Conservation (phyloP, 2,888 invertebrate species). For the Coenonympha glycerion region DNA sequence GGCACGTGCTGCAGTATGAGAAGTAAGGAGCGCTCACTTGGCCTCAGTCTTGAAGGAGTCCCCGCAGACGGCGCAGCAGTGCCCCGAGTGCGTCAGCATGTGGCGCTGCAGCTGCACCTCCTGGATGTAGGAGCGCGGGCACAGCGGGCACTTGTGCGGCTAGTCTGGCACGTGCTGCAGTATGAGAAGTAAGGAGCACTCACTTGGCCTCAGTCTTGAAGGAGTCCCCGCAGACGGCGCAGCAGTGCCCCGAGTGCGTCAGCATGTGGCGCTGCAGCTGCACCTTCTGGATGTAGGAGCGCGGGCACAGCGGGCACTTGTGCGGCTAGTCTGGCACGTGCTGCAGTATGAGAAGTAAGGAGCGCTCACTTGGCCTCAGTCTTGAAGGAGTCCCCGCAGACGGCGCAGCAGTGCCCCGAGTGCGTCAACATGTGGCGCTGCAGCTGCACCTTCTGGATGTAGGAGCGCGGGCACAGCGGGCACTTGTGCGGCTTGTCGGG, state of each 20-base stretch:
- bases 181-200: too few relatives aligned
- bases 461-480: constrained; percentile 83
- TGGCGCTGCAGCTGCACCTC: constrained; percentile 87
- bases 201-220: constrained; percentile 46
- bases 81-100: constrained; percentile 83
- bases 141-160: too few relatives aligned
- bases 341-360: too few relatives aligned
- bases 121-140: too few relatives aligned
- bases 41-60: constrained; percentile 40
- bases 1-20: too few relatives aligned
- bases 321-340: constrained; percentile 71
- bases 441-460: constrained; percentile 88
- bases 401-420: constrained; percentile 78
- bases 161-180: too few relatives aligned
- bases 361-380: constrained; percentile 42
- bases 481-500: constrained; percentile 73
- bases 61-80: constrained; percentile 72
- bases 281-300: constrained; percentile 88
- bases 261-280: constrained; percentile 87
- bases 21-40: too few relatives aligned
- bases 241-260: constrained; percentile 82
- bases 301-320: constrained; percentile 81
- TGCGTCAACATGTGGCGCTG: constrained; percentile 86
- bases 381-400: constrained; percentile 40
- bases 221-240: constrained; percentile 51